Evolutionary conservation across 1,140 invertebrate species (phyloP).

Genomic region (Lepidurus packardi): DNA sequence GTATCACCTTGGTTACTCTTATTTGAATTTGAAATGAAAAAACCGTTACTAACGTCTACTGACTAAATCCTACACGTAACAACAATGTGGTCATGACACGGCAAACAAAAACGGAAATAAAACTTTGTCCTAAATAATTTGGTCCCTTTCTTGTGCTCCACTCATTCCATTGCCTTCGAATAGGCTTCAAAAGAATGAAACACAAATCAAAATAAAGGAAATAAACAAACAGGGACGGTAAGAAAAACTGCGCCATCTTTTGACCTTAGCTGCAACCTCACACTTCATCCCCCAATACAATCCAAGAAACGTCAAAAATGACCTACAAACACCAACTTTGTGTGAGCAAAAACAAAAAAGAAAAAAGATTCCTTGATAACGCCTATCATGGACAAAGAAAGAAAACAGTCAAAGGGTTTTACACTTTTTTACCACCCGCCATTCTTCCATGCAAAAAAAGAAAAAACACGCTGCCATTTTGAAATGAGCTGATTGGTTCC

Average conservation of each 20-base stretch:
- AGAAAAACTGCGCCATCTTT: background rate
- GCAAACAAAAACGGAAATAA: background rate
- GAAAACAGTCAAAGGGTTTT: background rate
- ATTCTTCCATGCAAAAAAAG: conserved; percentile 19
- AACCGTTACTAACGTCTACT: no score
- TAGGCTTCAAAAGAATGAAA: background rate
- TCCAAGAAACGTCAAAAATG: background rate
- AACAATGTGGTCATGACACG: background rate
- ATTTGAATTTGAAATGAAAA: no score
- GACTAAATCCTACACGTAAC: no score
- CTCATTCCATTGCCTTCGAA: background rate
- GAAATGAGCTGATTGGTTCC: background rate
- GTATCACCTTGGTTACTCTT: no score
- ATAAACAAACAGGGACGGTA: conserved; percentile 25
- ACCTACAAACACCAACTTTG: background rate
- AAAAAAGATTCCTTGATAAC: background rate
- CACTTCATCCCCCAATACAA: background rate
- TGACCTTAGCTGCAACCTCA: background rate
- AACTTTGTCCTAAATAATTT: background rate
- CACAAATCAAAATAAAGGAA: background rate
- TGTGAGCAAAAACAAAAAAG: background rate
- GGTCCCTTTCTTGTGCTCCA: background rate
- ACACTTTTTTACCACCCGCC: background rate
- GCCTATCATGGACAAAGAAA: background rate
- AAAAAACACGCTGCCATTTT: background rate